Evolutionary conservation across 2,113 vertebrate genomes (phyloP), one percentile per base, ranked within the genome.

Genomic region (Helogale parvula): DNA sequence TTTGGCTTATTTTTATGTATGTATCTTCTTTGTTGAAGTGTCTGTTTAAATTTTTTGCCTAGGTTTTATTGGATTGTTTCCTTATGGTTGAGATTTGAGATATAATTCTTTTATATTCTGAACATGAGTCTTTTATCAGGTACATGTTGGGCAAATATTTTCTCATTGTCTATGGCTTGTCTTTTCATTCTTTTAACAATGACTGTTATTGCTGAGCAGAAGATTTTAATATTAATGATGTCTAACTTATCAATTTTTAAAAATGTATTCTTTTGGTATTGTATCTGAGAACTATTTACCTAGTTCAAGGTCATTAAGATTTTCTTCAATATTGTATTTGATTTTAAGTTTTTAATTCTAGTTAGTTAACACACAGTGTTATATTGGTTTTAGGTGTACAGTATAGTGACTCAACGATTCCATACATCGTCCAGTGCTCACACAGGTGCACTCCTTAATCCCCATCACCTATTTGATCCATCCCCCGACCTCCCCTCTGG

Each of bases 101-200:
- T 69, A 57, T 7, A 71, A 15, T 71, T 88, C 31, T 83, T 80
- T 72, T 93, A 38, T 86, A 50, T 86, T 86, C 31, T 93, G 54
- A 38, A 72, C 15, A 9, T 74, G 25, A 90, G 21, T 85, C 63
- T 29, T 74, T 92, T 38, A 72, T 29, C 23, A 33, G 50, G 25
- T 88, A 33, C 21, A 25, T 71, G 16, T 84, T 81, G 77, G 41
- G 33, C 76, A 96, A 71, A 69, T 79, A 47, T 79, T 76, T 92
- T 95, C 33, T 84, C 52, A 33, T 41, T 79, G 6, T 65, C 33
- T 76, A 2, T 47, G 60, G 13, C 35, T 90, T 57, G 31, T 90
- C n/a, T 96, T 96, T 76, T 97, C 17, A 82, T 38, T 72, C 52
- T 93, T 52, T 84, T 79, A 72, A 47, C 47, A 65, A 14, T 90